Evolutionary conservation across 2,797 vertebrate species (phyloP).

Genomic region (Schizopygopsis pylzovi): DNA sequence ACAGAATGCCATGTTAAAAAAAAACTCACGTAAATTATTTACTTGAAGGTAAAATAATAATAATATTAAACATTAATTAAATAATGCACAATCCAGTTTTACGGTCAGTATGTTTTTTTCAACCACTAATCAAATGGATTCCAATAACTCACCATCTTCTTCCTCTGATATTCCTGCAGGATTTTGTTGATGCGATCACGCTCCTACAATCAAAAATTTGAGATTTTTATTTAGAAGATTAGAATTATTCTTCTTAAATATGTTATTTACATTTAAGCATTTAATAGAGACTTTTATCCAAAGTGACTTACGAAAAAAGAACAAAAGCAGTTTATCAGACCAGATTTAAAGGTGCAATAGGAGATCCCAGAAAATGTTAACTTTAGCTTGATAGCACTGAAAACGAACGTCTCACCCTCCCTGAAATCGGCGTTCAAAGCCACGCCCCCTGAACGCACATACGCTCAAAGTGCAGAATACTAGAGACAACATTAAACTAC

Average conservation of each 20-base stretch:
- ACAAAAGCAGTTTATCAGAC: background rate
- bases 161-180: constrained; percentile 91
- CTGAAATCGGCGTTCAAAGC: no score
- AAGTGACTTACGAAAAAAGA: background rate
- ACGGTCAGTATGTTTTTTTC: background rate
- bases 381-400: no score
- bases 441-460: no score
- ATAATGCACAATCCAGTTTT: background rate
- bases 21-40: no score
- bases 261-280: background rate
- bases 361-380: no score
- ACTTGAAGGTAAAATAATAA: background rate
- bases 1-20: no score
- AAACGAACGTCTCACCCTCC: no score
- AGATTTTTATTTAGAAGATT: background rate
- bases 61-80: background rate
- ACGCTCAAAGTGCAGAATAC: no score
- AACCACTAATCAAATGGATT: background rate
- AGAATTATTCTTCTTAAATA: background rate
- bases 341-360: background rate
- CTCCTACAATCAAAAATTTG: constrained; percentile 77
- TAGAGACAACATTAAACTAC: no score
- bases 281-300: background rate
- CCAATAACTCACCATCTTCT: constrained; percentile 88
- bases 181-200: constrained; percentile 89